Conservation (phyloP, 2,797 vertebrate genomes). For the Myotis planiceps region DNA sequence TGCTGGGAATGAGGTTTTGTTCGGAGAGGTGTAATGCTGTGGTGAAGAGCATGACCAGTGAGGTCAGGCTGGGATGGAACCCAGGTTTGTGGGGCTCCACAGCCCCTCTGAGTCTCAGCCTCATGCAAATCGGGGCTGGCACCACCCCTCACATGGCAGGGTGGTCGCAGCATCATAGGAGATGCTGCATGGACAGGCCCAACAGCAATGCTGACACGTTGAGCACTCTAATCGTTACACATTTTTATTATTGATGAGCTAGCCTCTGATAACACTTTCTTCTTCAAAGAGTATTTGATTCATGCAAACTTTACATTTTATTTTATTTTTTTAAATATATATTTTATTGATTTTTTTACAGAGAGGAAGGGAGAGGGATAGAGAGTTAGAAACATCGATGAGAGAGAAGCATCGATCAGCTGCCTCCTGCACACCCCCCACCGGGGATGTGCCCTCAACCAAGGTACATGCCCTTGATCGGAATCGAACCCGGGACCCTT, state of each 20-base stretch:
- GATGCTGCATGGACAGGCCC: neutral
- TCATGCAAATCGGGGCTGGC: too few species aligned
- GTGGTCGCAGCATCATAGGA: neutral
- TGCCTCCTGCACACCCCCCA: too few species aligned
- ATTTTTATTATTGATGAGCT: neutral
- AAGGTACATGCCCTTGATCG: too few species aligned
- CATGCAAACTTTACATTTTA: neutral
- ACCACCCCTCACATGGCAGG: neutral
- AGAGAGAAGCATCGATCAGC: too few species aligned
- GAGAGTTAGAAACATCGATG: too few species aligned
- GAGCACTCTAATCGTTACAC: neutral
- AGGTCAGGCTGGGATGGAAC: neutral
- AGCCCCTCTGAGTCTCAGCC: neutral
- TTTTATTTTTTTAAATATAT: too few species aligned
- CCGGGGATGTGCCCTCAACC: too few species aligned
- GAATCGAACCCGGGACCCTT: too few species aligned
- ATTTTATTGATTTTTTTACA: too few species aligned
- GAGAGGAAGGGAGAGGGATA: too few species aligned
- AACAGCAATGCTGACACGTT: neutral
- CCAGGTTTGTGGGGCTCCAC: neutral
- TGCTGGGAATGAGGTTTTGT: neutral
- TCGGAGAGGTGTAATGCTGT: neutral
- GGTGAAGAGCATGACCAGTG: neutral
- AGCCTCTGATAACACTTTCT: neutral
- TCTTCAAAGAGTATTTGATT: neutral